Base-by-base conservation (phyloP, 2,113 vertebrate genomes). In the Saguinus midas region DNA sequence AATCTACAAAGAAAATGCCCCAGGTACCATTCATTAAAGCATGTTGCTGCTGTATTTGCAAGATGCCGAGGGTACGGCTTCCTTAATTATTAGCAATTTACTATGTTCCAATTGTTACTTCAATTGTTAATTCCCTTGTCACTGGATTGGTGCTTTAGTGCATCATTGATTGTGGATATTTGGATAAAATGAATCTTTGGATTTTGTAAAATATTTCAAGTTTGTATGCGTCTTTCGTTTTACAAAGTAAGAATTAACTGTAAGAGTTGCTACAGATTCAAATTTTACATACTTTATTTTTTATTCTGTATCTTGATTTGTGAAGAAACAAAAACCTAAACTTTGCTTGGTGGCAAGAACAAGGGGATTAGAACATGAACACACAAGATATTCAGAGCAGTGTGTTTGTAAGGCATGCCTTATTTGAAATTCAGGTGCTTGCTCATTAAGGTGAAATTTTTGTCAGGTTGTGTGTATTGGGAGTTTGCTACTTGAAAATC, bases 401-500 rank as follows among this genome's bases (percentile, higher is more conserved):
- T 52, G 37, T 50, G 48, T 66, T 82, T 11, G 6, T 81, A 57
- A 85, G 29, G 73, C 6, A 58, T 66, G 10, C 16, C 18, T 70
- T 87, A 80, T 37, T 92, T 87, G 55, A 93, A 43, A 93, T 92
- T 85, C 72, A 88, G 57, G 48, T 81, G 57, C 35, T 93, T 93
- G 45, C 40, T 76, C 48, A 76, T 81, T 85, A 82, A 11, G 45
- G 14, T 72, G 52, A 93, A 75, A 72, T 94, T 81, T 90, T 89
- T 76, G 3, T 87, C 48, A 87, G 61, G 12, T 16, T 72, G 3
- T 76, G 11, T 80, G n/a, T 84, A 72, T 23, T 79, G 80, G n/a
- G 37, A 80, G 27, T 70, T 92, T 95, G 20, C 40, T 95, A 29
- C 40, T 94, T 94, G 52, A 96, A 96, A 91, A 84, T 94, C 87